phyloP scores from a whole-genome alignment of 2,113 vertebrate species.

The Zosterops borbonicus region DNA sequence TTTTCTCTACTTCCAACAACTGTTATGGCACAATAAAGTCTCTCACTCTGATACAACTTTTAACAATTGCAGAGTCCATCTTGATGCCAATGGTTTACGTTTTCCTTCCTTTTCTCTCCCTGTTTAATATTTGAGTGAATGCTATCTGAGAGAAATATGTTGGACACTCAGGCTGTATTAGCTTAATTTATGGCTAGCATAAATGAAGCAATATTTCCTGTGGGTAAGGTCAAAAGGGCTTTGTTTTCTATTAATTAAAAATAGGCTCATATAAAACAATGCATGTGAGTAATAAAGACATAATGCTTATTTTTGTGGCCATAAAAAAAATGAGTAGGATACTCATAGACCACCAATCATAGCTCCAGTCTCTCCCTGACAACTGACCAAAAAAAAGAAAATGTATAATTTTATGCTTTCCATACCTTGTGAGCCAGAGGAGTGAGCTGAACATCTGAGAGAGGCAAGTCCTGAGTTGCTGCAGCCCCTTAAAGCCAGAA shows the following conservation, averaged over 20 bases:
- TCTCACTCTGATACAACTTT: background rate
- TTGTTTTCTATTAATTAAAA: constrained; percentile 58
- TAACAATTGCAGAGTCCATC: background rate
- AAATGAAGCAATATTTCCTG: constrained; percentile 10
- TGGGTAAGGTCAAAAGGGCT: constrained; percentile 20
- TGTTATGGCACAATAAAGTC: background rate
- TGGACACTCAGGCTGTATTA: background rate
- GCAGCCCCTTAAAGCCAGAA: background rate
- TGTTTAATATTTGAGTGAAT: constrained; percentile 30
- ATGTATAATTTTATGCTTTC: background rate
- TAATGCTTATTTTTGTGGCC: background rate
- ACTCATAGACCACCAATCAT: background rate
- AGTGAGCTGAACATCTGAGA: background rate
- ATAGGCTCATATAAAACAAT: background rate
- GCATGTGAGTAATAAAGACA: constrained; percentile 14
- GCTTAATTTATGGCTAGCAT: constrained; percentile 23
- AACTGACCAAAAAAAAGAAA: background rate
- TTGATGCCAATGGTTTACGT: background rate
- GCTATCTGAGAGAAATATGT: background rate
- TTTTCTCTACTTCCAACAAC: background rate
- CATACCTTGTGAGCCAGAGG: background rate
- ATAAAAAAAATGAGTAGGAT: background rate
- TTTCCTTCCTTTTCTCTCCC: background rate
- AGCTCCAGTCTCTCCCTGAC: background rate
- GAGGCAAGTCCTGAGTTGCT: background rate